Conservation (phyloP, 2,113 vertebrate species). For the Anser cygnoides region DNA sequence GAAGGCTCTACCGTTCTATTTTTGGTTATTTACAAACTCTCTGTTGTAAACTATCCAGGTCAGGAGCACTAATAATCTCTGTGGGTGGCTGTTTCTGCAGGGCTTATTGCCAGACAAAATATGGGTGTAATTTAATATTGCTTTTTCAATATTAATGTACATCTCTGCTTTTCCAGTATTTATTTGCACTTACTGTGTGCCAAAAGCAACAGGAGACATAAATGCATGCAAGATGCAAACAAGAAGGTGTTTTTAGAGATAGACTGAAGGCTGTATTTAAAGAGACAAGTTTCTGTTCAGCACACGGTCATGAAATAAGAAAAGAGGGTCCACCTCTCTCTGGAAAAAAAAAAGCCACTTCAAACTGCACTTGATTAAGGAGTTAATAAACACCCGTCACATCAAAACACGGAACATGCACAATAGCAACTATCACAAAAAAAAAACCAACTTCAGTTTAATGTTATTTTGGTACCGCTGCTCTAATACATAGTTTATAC, state of each 20-base stretch:
- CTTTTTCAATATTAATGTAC: background rate
- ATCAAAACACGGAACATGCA: background rate
- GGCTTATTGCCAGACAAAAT: background rate
- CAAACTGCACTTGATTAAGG: background rate
- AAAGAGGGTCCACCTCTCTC: background rate
- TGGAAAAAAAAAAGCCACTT: background rate
- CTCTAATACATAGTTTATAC: background rate
- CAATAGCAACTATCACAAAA: background rate
- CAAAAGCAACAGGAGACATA: background rate
- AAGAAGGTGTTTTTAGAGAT: constrained; percentile 3
- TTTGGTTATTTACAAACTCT: constrained; percentile 1
- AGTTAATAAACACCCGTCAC: background rate
- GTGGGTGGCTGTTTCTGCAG: background rate
- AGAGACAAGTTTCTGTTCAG: background rate
- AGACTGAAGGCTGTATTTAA: background rate
- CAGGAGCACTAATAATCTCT: background rate
- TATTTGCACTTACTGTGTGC: background rate
- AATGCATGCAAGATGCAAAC: background rate
- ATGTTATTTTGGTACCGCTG: background rate
- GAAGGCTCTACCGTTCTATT: background rate
- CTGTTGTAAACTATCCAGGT: background rate
- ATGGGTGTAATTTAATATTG: background rate
- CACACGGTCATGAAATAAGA: background rate
- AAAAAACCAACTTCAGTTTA: background rate
- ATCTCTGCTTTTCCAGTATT: background rate